Conservation (phyloP, 1,140 invertebrate genomes). For the Ridgeia piscesae region DNA sequence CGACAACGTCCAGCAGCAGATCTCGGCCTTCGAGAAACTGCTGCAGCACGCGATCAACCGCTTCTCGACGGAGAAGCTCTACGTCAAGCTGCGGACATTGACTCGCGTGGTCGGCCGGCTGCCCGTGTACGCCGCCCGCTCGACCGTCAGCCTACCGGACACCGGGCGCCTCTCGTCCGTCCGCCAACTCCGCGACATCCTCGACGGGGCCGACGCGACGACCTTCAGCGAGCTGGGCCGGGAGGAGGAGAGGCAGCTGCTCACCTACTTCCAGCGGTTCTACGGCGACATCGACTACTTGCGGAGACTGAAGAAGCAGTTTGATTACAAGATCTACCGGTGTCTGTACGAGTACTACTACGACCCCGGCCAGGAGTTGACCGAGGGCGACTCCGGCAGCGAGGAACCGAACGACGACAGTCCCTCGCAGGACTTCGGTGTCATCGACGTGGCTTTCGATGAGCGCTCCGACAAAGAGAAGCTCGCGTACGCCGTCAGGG, state of each 20-base stretch:
- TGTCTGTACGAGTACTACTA: constrained; percentile 35
- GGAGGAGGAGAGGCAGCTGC: constrained; percentile 26
- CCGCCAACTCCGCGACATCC: constrained; percentile 13
- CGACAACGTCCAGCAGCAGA: constrained; percentile 32
- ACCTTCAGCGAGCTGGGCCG: neutral
- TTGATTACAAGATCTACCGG: constrained; percentile 35
- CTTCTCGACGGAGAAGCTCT: constrained; percentile 27
- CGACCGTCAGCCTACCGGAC: neutral
- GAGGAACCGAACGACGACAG: neutral
- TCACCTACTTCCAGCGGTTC: constrained; percentile 33
- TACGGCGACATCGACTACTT: constrained; percentile 36
- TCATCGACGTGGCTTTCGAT: neutral
- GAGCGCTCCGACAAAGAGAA: neutral
- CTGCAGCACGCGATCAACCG: constrained; percentile 25
- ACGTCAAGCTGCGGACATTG: constrained; percentile 22
- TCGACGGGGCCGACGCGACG: neutral
- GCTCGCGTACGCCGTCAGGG: constrained; percentile 19
- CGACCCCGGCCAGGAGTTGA: constrained; percentile 18
- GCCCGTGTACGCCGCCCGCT: neutral
- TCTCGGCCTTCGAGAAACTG: constrained; percentile 30
- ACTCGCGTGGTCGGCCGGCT: neutral
- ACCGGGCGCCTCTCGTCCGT: neutral
- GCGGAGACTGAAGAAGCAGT: constrained; percentile 35
- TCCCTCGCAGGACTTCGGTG: neutral
- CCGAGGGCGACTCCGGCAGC: neutral